Base-by-base conservation (phyloP, 2,888 invertebrate genomes). In the Chelonus formosanus region DNA sequence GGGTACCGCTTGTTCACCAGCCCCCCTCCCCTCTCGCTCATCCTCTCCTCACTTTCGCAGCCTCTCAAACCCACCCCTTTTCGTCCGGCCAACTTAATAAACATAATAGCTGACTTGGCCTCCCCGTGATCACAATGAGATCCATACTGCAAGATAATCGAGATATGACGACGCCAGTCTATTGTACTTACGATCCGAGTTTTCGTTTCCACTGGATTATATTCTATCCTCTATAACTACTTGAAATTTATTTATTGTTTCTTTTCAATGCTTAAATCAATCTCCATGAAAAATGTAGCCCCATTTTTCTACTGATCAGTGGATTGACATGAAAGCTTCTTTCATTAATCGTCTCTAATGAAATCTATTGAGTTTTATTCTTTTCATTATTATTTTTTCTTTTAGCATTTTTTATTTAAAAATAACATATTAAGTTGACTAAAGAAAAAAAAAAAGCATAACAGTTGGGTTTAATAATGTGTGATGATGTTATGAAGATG, bases 101-200 rank as follows among this genome's bases (percentile, higher is more conserved):
- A 83, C 83, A 81, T 83, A 83, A 83, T 83, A 82, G 82, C 81
- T 80, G 80, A 81, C 79, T 83, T 70, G 71, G 78, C 77, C 77
- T 74, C 76, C 74, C 75, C 75, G 75, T 73, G 77, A 75, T 78
- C 78, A 78, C 82, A 81, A 82, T 79, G 79, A 82, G 78, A 79
- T 80, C 76, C 77, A 74, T 74, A 74, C 75, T 71, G 71, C 71
- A 72, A 79, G 80, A 81, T 79, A 81, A 71, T 74, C 69, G 74
- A 80, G 78, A 79, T 80, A 78, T 78, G 79, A 77, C 75, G 77
- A 73, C 71, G 76, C 67, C 70, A 70, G 72, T 73, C 67, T 71
- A 78, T 78, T 78, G 76, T 78, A 68, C 65, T 63, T 58, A 65
- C 73, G 71, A 70, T 74, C 73, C 74, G 71, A 75, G 72, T 74